A percentile compares a stretch with the other conserved stretches of the same genome.
Conservation (phyloP, 2,888 invertebrate genomes). For the Agapostemon virescens region DNA sequence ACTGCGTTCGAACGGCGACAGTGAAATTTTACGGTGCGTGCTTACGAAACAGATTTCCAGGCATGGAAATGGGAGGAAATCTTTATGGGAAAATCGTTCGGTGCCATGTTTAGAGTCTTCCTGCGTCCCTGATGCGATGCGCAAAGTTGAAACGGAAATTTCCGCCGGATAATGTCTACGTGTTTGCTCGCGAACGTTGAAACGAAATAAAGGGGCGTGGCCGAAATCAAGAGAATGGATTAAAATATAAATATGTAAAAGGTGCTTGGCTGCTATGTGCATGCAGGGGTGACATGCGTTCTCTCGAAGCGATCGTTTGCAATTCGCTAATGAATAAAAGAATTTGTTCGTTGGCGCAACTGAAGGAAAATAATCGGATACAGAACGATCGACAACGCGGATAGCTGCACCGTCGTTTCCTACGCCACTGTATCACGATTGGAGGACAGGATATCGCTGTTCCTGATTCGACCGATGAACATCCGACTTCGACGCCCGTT, state of each 20-base stretch:
- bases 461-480: background rate
- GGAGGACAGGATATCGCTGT: background rate
- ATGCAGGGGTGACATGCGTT: slow-evolving; percentile 72
- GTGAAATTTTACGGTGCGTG: background rate
- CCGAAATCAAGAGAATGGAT: slow-evolving; percentile 26
- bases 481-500: background rate
- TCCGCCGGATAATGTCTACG: too few species aligned
- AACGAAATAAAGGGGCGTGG: background rate
- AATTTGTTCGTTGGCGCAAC: slow-evolving; percentile 19
- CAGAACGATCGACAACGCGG: background rate
- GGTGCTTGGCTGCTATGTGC: slow-evolving; percentile 73
- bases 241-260: too few species aligned
- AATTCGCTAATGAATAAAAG: slow-evolving; percentile 8
- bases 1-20: background rate
- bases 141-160: too few species aligned
- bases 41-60: background rate
- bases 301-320: slow-evolving; percentile 30
- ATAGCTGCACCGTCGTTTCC: background rate
- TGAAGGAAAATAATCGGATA: background rate
- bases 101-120: background rate
- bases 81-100: background rate
- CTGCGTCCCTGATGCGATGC: background rate
- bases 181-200: too few species aligned
- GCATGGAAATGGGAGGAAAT: background rate
- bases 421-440: background rate